These are phyloP conservation scores for Pycnonotus jocosus DNA, from an alignment of 2,113 vertebrate species.

Conservation along the genomic window DNA sequence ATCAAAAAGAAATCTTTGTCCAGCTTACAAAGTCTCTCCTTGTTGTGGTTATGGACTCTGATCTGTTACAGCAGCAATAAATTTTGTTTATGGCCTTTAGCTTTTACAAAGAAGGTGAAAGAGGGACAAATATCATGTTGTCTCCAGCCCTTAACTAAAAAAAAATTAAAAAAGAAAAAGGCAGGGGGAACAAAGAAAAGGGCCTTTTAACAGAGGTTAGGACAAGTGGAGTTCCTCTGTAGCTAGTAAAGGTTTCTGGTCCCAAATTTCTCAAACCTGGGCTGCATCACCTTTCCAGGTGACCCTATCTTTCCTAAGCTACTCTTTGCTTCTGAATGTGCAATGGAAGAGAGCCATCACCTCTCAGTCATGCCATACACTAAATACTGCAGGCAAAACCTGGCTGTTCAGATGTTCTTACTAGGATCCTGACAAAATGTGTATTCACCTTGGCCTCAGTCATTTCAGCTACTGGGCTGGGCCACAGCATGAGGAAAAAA, in stretches of 20 bases:
- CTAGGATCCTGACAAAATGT: background rate
- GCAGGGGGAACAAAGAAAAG: fast-evolving
- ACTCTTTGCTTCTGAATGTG: background rate
- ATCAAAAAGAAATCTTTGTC: conserved; percentile 18
- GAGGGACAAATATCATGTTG: background rate
- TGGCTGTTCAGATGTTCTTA: background rate
- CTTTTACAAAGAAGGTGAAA: conserved; percentile 23
- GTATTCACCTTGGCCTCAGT: background rate
- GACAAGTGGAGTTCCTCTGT: background rate
- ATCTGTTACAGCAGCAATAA: conserved; percentile 25
- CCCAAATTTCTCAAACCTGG: background rate
- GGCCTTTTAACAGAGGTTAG: background rate
- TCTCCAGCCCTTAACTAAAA: background rate
- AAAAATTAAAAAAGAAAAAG: too few species aligned
- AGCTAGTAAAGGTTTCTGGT: background rate
- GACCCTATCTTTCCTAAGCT: background rate
- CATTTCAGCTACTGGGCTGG: background rate
- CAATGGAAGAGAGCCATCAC: background rate
- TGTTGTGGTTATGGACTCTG: conserved; percentile 9
- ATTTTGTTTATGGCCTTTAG: conserved; percentile 6
- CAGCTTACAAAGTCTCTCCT: background rate
- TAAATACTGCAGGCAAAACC: background rate
- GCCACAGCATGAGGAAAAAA: background rate
- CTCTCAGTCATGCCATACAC: background rate
- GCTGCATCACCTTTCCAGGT: background rate